A percentile compares a stretch with the other conserved stretches of the same genome.
These are phyloP conservation scores for Caerostris extrusa DNA, from an alignment of 1,140 invertebrate genomes.

Conservation along the genomic window DNA sequence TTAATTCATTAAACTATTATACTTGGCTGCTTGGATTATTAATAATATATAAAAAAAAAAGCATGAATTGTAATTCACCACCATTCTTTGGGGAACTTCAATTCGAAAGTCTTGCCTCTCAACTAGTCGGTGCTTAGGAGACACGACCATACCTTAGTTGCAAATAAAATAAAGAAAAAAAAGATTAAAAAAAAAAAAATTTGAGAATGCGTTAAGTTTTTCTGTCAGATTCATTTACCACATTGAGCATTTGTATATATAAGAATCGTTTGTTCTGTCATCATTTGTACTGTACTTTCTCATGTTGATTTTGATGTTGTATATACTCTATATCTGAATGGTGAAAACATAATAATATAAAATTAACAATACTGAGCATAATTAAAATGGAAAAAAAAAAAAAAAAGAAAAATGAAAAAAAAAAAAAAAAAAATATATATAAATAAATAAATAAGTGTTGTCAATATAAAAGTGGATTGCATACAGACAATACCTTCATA, in stretches of 20 bases:
- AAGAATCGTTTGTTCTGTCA: constrained; percentile 59
- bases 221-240: constrained; percentile 70
- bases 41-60: background rate
- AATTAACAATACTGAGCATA: too few relatives aligned
- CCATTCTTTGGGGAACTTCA: background rate
- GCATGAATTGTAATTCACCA: constrained; percentile 35
- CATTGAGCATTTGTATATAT: constrained; percentile 67
- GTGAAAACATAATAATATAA: too few relatives aligned
- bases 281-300: constrained; percentile 72
- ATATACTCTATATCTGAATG: constrained; percentile 39
- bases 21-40: constrained; percentile 30
- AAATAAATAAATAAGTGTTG: too few relatives aligned
- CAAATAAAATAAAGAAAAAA: background rate
- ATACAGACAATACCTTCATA: too few relatives aligned
- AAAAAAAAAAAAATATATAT: background rate
- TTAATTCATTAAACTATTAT: background rate
- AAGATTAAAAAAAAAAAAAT: constrained; percentile 19
- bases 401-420: background rate
- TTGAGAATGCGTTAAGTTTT: constrained; percentile 59
- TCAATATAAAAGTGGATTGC: too few relatives aligned
- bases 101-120: constrained; percentile 68
- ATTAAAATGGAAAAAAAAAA: background rate
- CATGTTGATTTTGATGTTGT: constrained; percentile 75
- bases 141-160: constrained; percentile 69
- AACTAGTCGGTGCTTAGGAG: constrained; percentile 76